phyloP scores from a whole-genome alignment of 2,888 invertebrate genomes.

The Aelia acuminata region DNA sequence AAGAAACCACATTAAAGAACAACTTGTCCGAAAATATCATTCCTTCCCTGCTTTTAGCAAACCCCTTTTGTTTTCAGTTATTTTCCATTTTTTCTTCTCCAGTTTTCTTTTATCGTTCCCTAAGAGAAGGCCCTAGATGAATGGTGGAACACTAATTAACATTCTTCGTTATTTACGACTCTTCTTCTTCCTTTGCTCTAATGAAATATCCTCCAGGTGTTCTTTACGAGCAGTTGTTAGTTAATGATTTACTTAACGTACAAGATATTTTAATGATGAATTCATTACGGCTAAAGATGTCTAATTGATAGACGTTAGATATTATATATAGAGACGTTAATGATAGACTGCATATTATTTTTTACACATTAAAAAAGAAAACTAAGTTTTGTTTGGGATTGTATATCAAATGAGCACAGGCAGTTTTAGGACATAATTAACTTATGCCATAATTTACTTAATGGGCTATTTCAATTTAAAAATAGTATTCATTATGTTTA shows the following conservation, averaged over 20 bases:
- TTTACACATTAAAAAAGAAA: too few relatives aligned
- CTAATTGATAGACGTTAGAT: background rate
- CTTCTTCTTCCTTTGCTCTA: background rate
- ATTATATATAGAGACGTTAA: too few relatives aligned
- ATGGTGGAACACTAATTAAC: constrained; percentile 10
- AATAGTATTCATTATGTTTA: too few relatives aligned
- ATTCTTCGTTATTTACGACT: constrained; percentile 17
- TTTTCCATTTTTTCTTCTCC: background rate
- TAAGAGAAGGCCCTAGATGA: background rate
- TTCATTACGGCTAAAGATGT: background rate
- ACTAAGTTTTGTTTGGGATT: too few relatives aligned
- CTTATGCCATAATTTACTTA: too few relatives aligned
- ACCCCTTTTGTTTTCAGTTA: background rate
- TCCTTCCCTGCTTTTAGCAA: background rate
- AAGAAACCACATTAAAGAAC: background rate
- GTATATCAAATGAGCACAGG: too few relatives aligned
- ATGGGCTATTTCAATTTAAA: too few relatives aligned
- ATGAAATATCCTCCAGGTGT: constrained; percentile 25
- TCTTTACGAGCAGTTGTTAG: background rate
- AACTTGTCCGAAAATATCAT: background rate
- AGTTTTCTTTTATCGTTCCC: background rate
- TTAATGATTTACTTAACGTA: background rate
- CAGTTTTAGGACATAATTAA: too few relatives aligned
- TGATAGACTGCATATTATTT: too few relatives aligned
- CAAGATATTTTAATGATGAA: background rate